A percentile compares a stretch with the other conserved stretches of the same genome.
These are phyloP conservation scores for Gopherus flavomarginatus DNA, from an alignment of 2,113 vertebrate genomes.

Conservation along the genomic window DNA sequence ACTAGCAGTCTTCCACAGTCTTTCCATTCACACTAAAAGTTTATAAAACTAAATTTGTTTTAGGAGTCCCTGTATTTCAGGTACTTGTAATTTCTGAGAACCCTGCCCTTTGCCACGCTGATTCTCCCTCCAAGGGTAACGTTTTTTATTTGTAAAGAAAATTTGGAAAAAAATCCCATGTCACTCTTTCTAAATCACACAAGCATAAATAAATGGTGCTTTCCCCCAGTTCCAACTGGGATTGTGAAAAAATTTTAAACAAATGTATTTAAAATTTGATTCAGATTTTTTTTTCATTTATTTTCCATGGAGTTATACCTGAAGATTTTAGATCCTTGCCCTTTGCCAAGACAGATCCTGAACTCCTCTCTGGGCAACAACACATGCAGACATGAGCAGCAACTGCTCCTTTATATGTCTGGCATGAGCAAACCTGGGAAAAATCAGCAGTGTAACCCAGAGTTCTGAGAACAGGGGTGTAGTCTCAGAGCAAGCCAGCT, in stretches of 20 bases:
- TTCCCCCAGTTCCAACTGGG: background rate
- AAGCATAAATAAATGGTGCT: background rate
- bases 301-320: slow-evolving; percentile 8
- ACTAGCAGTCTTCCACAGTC: background rate
- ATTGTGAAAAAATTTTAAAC: background rate
- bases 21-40: background rate
- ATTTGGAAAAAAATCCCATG: background rate
- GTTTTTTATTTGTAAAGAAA: background rate
- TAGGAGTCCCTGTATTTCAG: background rate
- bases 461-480: background rate
- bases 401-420: slow-evolving; percentile 68
- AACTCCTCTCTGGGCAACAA: slow-evolving; percentile 49
- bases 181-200: background rate
- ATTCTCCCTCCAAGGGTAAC: background rate
- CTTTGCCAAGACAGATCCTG: slow-evolving; percentile 51
- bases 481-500: background rate
- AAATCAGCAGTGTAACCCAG: background rate
- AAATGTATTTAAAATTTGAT: background rate
- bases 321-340: slow-evolving; percentile 47
- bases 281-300: background rate
- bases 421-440: slow-evolving; percentile 57
- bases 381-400: slow-evolving; percentile 27
- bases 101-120: background rate
- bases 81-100: background rate
- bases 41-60: background rate